Base-by-base conservation (phyloP, 1,140 invertebrate genomes). In the Achroia grisella region DNA sequence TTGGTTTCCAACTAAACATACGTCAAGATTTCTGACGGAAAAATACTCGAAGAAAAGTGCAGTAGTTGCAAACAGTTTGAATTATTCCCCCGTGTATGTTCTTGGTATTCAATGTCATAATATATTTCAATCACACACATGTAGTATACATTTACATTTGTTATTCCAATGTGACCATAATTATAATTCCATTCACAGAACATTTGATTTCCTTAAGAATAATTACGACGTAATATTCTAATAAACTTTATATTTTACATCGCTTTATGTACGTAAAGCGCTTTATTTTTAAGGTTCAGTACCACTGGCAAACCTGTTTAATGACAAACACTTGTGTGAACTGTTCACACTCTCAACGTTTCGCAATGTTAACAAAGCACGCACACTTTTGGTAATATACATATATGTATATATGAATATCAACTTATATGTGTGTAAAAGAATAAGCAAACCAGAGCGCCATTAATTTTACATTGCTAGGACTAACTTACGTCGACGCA, bases 41-140 rank as follows among this genome's bases (percentile, higher is more conserved):
- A 75, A 71, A 61, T 75, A 75, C 71, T 67, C 56, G 66, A 62
- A 64, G 63, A 72, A 72, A 75, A 61, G 61, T 65, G 48, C 42
- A 60, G 52, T 2, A 12, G 52, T 58, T 15, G 35, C 8, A 33
- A 71, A 73, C 67, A 55, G 60, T 73, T 68, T 57, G 11, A 23
- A 23, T 23, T 23, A 23, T 2, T 23, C 17, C 2, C 17, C 6
- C 6, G 17, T 3, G 17, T 3, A 23, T 23, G 6, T 23, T 23
- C 17, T 23, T 23, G 6, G 17, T 23, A 23, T 23, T 23, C 6
- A 23, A 23, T 6, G 17, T 23, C 6, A 3, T 6, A 23, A 23
- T 6, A 23, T 6, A 6, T 23, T n/a, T n/a, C n/a, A 23, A 23
- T 23, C 17, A 23, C 17, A 23, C 17, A 23, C 6, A 23, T 23